Evolutionary conservation across 2,888 invertebrate species (phyloP), one percentile per base, ranked within the genome.

Genomic region (Phyllotreta cruciferae): DNA sequence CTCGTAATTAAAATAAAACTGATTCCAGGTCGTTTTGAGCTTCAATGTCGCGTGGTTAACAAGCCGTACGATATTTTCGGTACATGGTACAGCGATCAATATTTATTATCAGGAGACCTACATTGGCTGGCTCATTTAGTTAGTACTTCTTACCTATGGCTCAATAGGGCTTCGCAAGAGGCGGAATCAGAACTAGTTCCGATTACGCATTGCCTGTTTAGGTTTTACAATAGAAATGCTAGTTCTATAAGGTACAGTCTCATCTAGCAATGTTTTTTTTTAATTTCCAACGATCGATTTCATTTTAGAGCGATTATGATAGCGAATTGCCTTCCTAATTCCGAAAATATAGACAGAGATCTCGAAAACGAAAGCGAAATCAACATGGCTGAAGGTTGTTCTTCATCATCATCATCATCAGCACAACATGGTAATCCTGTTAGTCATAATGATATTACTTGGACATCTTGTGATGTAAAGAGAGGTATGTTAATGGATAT

Each of bases 11-110:
- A 24, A 24, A 3, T 24, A 3, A 24, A 24, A 24, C 4, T 24
- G 4, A 60, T 79, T 81, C 44, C 76, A 89, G 90, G 85, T 74
- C 86, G 86, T 57, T 91, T 92, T 73, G 83, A 86, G 69, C 83
- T 77, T 35, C 76, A 90, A 71, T 90, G 91, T 73, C 83, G 91
- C 54, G 90, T 93, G 6, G 85, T 88, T 52, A 93, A 93, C 81
- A 91, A 91, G 72, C 93, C 94, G 0, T 93, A 93, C 74, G 93
- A 94, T 78, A 90, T 93, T 69, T 93, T 93, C 81, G 93, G 94
- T 6, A 90, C 92, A n/a, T 94, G 93, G 93, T 93, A 90, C 77
- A 91, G 90, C 75, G 91, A 92, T 76, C 86, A 87, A 70, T 90
- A 92, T 77, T 83, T 94, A 7, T 81, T 94, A 42, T 92, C 92